These are phyloP conservation scores for Pagetopsis macropterus DNA, from an alignment of 2,797 vertebrate genomes.

Conservation along the genomic window DNA sequence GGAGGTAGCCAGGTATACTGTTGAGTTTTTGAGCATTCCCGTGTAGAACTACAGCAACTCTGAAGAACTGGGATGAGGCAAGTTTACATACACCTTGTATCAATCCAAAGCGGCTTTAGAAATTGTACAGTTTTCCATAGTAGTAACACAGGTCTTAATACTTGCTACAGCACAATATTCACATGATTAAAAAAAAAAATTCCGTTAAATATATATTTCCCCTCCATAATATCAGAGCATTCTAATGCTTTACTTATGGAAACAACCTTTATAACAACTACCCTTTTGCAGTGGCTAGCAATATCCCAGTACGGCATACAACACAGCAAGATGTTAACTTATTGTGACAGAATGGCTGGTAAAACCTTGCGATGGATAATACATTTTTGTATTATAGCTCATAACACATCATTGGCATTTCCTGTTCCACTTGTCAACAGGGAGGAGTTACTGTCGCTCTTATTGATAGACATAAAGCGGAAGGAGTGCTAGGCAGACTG, in stretches of 20 bases:
- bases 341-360: not conserved
- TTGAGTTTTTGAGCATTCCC: too few species aligned
- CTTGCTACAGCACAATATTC: too few species aligned
- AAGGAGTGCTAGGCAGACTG: slow-evolving; percentile 28
- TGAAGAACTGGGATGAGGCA: too few species aligned
- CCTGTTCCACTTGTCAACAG: not conserved
- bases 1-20: too few species aligned
- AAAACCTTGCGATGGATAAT: not conserved
- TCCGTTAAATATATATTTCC: too few species aligned
- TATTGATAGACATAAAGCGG: not conserved
- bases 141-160: too few species aligned
- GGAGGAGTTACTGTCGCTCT: slow-evolving; percentile 14
- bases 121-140: too few species aligned
- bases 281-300: not conserved
- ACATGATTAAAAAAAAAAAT: too few species aligned
- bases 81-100: too few species aligned
- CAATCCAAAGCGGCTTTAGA: too few species aligned
- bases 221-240: too few species aligned
- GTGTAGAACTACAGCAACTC: too few species aligned
- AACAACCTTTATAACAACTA: not conserved
- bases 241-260: not conserved
- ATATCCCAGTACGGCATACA: not conserved
- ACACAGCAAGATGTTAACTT: not conserved
- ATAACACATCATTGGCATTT: not conserved
- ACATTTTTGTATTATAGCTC: not conserved